Percentiles rank a stretch among this genome's conserved stretches.
These are phyloP conservation scores for Leptopilina syphax DNA, from an alignment of 2,888 invertebrate species.

Conservation along the genomic window DNA sequence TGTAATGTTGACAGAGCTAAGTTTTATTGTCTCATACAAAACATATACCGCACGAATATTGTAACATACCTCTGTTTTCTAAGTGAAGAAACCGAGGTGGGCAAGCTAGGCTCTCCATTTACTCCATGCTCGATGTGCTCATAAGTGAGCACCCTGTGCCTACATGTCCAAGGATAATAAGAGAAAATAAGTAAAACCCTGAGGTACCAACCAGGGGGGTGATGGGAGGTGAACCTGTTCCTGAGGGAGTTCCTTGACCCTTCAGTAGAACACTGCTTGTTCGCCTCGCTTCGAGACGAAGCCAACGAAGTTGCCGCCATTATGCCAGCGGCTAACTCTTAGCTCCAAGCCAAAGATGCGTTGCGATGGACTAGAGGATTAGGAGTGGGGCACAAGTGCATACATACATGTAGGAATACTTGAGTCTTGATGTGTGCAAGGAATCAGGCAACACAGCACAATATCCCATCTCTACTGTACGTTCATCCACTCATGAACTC, in stretches of 20 bases:
- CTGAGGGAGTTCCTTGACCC: slow-evolving; percentile 77
- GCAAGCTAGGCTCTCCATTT: slow-evolving; percentile 45
- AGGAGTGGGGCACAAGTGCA: slow-evolving; percentile 51
- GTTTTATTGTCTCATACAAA: slow-evolving; percentile 52
- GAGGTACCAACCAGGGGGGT: slow-evolving; percentile 70
- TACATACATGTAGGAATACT: slow-evolving; percentile 45
- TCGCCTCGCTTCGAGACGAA: slow-evolving; percentile 63
- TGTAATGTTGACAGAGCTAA: not conserved
- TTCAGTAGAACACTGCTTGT: slow-evolving; percentile 64
- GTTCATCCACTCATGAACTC: slow-evolving; percentile 55
- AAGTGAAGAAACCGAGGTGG: slow-evolving; percentile 43
- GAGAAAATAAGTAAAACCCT: slow-evolving; percentile 72
- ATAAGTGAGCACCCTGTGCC: slow-evolving; percentile 49
- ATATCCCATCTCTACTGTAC: slow-evolving; percentile 67
- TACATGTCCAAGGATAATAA: slow-evolving; percentile 69
- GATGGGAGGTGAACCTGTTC: slow-evolving; percentile 76
- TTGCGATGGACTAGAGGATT: slow-evolving; percentile 45
- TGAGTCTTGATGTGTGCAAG: slow-evolving; percentile 50
- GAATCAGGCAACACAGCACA: slow-evolving; percentile 57
- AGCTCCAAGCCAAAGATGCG: slow-evolving; percentile 59
- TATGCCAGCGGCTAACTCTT: slow-evolving; percentile 70
- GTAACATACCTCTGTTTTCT: slow-evolving; percentile 45
- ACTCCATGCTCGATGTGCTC: slow-evolving; percentile 43
- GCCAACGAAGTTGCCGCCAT: slow-evolving; percentile 70
- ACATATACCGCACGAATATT: slow-evolving; percentile 47